These are phyloP conservation scores for Scaptomyza montana DNA, from an alignment of 1,140 invertebrate species.

Conservation along the genomic window DNA sequence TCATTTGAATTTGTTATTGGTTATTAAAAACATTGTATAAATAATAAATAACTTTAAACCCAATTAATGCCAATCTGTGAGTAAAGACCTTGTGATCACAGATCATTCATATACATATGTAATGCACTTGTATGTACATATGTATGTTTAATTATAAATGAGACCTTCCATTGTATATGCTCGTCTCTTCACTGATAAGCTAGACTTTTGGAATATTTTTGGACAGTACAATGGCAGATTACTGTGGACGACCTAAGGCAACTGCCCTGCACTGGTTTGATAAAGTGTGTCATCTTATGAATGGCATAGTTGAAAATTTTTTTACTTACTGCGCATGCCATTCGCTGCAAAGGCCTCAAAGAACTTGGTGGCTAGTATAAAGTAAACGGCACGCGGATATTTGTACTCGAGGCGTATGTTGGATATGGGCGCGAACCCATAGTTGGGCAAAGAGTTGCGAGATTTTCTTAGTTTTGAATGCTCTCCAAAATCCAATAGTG, in stretches of 20 bases:
- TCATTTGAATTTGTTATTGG: too few relatives aligned
- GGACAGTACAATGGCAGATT: constrained; percentile 47
- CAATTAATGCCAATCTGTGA: not conserved
- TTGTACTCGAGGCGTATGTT: constrained; percentile 53
- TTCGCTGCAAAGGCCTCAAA: constrained; percentile 83
- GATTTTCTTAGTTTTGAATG: constrained; percentile 27
- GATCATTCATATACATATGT: constrained; percentile 7
- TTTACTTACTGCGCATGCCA: constrained; percentile 81
- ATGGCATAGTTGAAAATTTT: not conserved
- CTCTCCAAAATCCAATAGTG: constrained; percentile 32
- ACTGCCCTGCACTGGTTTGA: constrained; percentile 6
- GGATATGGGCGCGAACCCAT: constrained; percentile 61
- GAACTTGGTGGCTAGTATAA: constrained; percentile 78
- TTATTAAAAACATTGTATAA: too few relatives aligned
- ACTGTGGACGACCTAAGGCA: constrained; percentile 44
- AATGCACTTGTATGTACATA: not conserved
- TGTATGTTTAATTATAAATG: constrained; percentile 15
- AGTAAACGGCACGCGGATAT: constrained; percentile 77
- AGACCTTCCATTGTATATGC: constrained; percentile 41
- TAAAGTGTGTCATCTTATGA: constrained; percentile 6
- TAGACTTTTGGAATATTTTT: constrained; percentile 42
- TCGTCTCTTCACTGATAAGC: constrained; percentile 50
- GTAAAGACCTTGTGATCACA: constrained; percentile 22
- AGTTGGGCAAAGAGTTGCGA: constrained; percentile 64
- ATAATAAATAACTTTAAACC: too few relatives aligned